phyloP scores from a whole-genome alignment of 1,140 invertebrate genomes.

The Temnothorax curvispinosus region DNA sequence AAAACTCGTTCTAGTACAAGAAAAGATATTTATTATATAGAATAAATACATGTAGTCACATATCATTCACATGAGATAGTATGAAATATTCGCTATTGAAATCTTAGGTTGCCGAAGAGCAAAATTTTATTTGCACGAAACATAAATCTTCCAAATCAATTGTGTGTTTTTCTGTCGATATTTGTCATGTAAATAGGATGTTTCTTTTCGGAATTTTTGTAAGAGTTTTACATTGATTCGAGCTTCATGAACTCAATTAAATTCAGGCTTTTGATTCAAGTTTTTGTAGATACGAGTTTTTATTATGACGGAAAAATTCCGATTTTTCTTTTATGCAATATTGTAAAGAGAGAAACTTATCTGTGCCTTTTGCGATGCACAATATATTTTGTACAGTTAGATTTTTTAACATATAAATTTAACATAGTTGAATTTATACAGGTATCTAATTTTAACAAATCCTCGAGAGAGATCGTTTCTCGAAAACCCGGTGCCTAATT shows the following conservation, averaged over 20 bases:
- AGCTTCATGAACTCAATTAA: neutral
- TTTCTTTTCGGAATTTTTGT: constrained; percentile 44
- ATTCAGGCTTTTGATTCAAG: neutral
- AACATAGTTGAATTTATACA: constrained; percentile 19
- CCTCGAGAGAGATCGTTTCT: neutral
- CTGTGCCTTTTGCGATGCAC: neutral
- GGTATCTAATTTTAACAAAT: constrained; percentile 29
- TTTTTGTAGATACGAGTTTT: constrained; percentile 66
- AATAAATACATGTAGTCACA: constrained; percentile 28
- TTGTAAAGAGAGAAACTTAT: neutral
- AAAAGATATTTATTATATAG: constrained; percentile 66
- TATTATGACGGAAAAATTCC: constrained; percentile 53
- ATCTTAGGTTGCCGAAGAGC: constrained; percentile 32
- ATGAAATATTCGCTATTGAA: constrained; percentile 26
- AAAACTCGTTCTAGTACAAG: constrained; percentile 68
- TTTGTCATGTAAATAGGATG: constrained; percentile 56
- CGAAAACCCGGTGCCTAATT: constrained; percentile 21
- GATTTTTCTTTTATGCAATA: constrained; percentile 42
- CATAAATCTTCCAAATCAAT: constrained; percentile 27
- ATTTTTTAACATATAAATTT: constrained; percentile 23
- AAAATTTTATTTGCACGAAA: constrained; percentile 34
- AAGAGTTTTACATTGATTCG: constrained; percentile 22
- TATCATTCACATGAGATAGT: neutral
- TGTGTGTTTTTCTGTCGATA: constrained; percentile 6
- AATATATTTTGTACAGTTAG: constrained; percentile 43